Base-by-base conservation (phyloP, 1,140 invertebrate genomes). In the Thaumetopoea pityocampa region DNA sequence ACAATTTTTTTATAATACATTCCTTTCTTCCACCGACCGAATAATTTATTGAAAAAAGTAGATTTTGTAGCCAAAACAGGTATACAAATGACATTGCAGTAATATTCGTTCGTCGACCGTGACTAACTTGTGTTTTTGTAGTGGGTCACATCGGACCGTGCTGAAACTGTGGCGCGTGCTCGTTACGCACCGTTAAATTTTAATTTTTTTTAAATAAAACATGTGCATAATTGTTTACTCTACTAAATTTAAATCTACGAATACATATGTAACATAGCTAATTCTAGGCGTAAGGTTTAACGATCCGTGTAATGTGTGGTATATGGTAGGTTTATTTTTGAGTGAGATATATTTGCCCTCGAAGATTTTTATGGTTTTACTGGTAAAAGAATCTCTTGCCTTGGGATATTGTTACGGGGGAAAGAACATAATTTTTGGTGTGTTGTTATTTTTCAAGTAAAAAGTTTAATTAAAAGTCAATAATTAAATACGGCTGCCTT, bases 21-120 rank as follows among this genome's bases (percentile, higher is more conserved):
- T 32, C 8, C 18, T 37, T 29, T 38, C 28, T 37, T 35, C 27
- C 33, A 19, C 9, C 23, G 12, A 32, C 38, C 48, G 43, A 56
- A 51, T 57, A 45, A 48, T 52, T 37, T 52, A 52, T 42, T 57
- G 35, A 42, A 32, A 48, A 30, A 44, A 32, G 41, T 46, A 29
- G 43, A 46, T 46, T 37, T 46, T 28, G 34, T 28, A 26, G 38
- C 38, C 11, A 4, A 33, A 47, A 45, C 41, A 49, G 23, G 38
- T 33, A 38, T 8, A 38, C 26, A 19, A 22, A 11, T 29, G 11
- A 41, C 30, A 41, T 32, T 27, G 14, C 32, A 52, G 40, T 57
- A 61, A 61, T 62, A 59, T 71, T 72, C 59, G 71, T 67, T 66
- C 68, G 49, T 68, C 70, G 71, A 72, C 66, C 68, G 61, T 60